phyloP scores from a whole-genome alignment of 2,797 vertebrate species.

The Heliangelus exortis region DNA sequence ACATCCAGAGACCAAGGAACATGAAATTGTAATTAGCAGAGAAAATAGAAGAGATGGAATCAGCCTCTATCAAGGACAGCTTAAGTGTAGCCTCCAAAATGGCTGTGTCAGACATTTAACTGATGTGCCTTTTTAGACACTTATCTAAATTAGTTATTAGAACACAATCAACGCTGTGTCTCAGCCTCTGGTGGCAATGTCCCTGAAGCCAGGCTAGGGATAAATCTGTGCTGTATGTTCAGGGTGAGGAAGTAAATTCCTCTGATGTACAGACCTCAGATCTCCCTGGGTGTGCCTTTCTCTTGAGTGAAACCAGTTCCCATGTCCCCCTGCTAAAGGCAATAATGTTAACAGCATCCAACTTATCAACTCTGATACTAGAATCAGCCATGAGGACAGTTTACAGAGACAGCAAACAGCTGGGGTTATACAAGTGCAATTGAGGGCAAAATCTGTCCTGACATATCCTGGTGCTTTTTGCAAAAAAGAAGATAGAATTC shows the following conservation, averaged over 20 bases:
- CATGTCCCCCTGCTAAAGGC: slow-evolving; percentile 4
- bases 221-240: slow-evolving; percentile 4
- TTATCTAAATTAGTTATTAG: slow-evolving; percentile 68
- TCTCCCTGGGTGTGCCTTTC: slow-evolving; percentile 5
- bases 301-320: background rate
- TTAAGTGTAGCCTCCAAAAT: background rate
- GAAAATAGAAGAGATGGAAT: slow-evolving; percentile 65
- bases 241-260: background rate
- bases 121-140: slow-evolving; percentile 49
- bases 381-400: background rate
- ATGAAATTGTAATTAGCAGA: slow-evolving; percentile 52
- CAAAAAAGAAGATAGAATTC: slow-evolving; percentile 5
- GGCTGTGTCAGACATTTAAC: slow-evolving; percentile 48
- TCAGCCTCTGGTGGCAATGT: background rate
- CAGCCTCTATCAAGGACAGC: slow-evolving; percentile 39
- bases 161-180: slow-evolving; percentile 26
- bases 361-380: background rate
- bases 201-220: slow-evolving; percentile 17
- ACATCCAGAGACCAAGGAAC: background rate
- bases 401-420: slow-evolving; percentile 12
- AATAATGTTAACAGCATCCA: background rate
- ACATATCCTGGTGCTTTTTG: background rate
- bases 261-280: slow-evolving; percentile 21
- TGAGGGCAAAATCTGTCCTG: slow-evolving; percentile 45
- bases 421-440: slow-evolving; percentile 10